Evolutionary conservation across 2,888 invertebrate genomes (phyloP), one percentile per base, ranked within the genome.

Genomic region (Seira ritae): DNA sequence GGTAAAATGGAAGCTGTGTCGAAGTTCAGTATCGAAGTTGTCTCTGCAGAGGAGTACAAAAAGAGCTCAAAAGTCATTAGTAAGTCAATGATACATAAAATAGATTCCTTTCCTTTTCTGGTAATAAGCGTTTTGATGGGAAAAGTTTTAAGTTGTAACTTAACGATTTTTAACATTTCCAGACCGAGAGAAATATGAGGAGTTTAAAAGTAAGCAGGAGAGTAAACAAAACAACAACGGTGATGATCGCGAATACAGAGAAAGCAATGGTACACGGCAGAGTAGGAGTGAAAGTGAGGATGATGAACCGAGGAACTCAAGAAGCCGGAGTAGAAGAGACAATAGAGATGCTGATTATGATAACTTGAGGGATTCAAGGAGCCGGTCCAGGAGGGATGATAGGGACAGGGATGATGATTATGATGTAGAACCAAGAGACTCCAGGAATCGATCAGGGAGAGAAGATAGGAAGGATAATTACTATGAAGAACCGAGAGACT

Each of bases 1-100:
- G 94, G 94, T 31, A 92, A 93, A 88, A 93, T 93, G 1, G 92
- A 95, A 84, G 94, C 94, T 23, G 91, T 96, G 0, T 95, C 94
- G 89, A 97, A 97, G 91, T 94, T 94, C 89, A 93, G 95, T 91
- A 93, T 97, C 85, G 93, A 94, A 85, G 93, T 95, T 0, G 95
- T 98, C 1, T 93, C 95, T 0, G 94, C 94, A 89, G 92, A 94
- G 3, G 98, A 98, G 90, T 98, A 93, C 90, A 92, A 94, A 17
- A 94, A 94, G 90, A 95, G 95, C 89, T 94, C 95, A 0, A 96
- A 96, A 93, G 95, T 97, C 89, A 93, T 97, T 91, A 98, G 97
- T 97, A 93, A 94, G 95, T 94, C 10, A 31, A 8, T 50, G 12
- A 50, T 50, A 50, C 31, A 50, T 2, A 50, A 50, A 50, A 50